Conservation (phyloP, 2,797 vertebrate species). For the Lateolabrax maculatus region DNA sequence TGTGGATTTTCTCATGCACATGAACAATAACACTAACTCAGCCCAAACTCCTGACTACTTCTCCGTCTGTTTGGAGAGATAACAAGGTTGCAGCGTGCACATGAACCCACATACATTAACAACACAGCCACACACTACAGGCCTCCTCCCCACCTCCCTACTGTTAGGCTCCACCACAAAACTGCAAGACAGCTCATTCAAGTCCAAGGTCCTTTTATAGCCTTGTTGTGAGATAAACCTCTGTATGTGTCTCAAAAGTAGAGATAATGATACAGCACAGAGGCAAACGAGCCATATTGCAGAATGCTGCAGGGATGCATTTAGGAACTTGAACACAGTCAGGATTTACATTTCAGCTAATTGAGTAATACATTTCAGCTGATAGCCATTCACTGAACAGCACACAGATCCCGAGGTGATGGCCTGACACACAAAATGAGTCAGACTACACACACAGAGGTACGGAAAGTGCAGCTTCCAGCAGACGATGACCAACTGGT, state of each 20-base stretch:
- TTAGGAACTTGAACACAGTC: background rate
- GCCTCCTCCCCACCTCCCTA: background rate
- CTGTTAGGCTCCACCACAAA: conserved; percentile 1
- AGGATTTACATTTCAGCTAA: conserved; percentile 1
- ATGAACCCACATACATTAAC: background rate
- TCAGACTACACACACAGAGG: background rate
- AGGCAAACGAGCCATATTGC: conserved; percentile 6
- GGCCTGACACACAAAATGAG: background rate
- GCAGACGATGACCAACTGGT: background rate
- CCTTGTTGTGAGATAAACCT: conserved; percentile 45
- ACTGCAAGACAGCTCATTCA: conserved; percentile 10
- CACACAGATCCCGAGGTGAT: background rate
- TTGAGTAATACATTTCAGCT: conserved; percentile 11
- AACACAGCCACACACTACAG: conserved; percentile 2
- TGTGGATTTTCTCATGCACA: conserved; percentile 15
- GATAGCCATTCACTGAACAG: background rate
- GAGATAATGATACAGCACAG: conserved; percentile 40
- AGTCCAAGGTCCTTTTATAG: conserved; percentile 75
- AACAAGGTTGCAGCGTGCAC: conserved; percentile 12
- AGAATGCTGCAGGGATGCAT: background rate
- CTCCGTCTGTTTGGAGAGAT: conserved; percentile 22
- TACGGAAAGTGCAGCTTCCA: background rate
- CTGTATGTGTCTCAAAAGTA: background rate
- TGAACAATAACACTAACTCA: conserved; percentile 5
- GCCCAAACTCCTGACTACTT: background rate